Percentiles rank a stretch among this genome's conserved stretches.
phyloP scores from a whole-genome alignment of 2,113 vertebrate genomes.

The Rattus norvegicus region GRCr8 NC_086034.1:30538501-30539000 shows the following conservation, averaged over 20 bases:
- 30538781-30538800: not conserved
- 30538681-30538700: not conserved
- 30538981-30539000: not conserved
- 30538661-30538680: not conserved
- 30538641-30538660: not conserved
- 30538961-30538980: not conserved
- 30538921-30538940: not conserved
- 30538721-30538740: not conserved
- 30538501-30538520: not conserved
- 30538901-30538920: not conserved
- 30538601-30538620: not conserved
- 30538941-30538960: not conserved
- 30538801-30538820: not conserved
- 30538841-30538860: no score
- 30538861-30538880: not conserved
- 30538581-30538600: not conserved
- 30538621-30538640: not conserved
- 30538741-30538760: not conserved
- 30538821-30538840: not conserved
- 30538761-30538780: no score
- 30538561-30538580: not conserved
- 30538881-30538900: not conserved
- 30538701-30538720: not conserved
- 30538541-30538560: not conserved
- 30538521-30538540: not conserved